Base-by-base conservation (phyloP, 1,140 invertebrate genomes). In the Leptinotarsa undecemlineata region DNA sequence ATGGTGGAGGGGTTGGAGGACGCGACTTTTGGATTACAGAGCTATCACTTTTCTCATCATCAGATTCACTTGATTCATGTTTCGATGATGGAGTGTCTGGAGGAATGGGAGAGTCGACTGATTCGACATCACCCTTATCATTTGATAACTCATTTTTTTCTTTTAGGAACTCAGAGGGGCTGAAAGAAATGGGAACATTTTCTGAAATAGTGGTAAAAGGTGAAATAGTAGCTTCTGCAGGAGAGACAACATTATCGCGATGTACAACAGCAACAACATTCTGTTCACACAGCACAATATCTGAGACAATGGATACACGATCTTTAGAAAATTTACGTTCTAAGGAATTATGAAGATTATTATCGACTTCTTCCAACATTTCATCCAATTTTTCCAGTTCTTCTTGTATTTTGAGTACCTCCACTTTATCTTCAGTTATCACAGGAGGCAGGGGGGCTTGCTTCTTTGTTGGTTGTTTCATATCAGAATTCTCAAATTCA, bases 181-280 rank as follows among this genome's bases (percentile, higher is more conserved):
- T 19, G 5, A 6, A 17, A 17, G 51, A 17, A 57, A 19, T 19
- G n/a, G 14, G 51, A 15, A n/a, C n/a, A 57, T n/a, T 19, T 57
- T 57, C 51, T 57, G 51, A 57, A 15, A 57, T 17, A 57, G 4
- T 21, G 13, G 68, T 47, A 11, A 26, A 23, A 14, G 51, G 61
- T 74, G 62, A 57, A 57, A 57, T n/a, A 19, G 5, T 57, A 19
- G 51, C 6, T 57, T 57, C 51, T 57, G 51, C 51, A 19, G 76
- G 73, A 60, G 70, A 73, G 20, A 51, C 15, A 74, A 80, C 72
- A 74, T 80, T 73, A 60, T 75, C 74, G 73, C 78, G 71, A 70
- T 82, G 81, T 6, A 82, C 77, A 77, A 77, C 78, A 47, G 78
- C 81, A 19, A 81, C 72, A 15, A 81, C 78, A 77, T 73, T 78